Percentiles rank a stretch among this genome's conserved stretches.
Evolutionary conservation across 1,140 invertebrate genomes (phyloP).

Genomic region (Paralvinella palmiformis): DNA sequence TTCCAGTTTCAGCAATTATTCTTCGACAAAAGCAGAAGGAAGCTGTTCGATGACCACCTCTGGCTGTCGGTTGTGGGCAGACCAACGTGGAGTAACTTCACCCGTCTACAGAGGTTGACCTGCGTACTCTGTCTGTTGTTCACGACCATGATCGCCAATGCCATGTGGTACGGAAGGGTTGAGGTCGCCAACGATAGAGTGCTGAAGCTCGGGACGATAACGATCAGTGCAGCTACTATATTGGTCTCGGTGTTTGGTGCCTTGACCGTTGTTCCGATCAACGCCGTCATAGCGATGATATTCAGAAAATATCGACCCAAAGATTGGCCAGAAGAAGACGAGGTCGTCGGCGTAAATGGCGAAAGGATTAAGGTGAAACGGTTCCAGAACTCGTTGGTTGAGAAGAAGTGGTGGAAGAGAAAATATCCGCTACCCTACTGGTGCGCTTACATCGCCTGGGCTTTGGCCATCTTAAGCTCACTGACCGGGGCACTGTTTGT

Average conservation of each 20-base stretch:
- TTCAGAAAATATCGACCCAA: constrained; percentile 14
- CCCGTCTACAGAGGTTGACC: constrained; percentile 48
- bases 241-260: constrained; percentile 6
- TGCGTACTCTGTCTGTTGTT: constrained; percentile 49
- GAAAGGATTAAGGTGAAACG: too few relatives aligned
- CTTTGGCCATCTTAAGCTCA: not conserved
- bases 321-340: not conserved
- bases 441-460: constrained; percentile 17
- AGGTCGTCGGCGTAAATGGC: too few relatives aligned
- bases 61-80: constrained; percentile 52
- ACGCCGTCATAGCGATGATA: constrained; percentile 7
- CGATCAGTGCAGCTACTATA: not conserved
- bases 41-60: constrained; percentile 50
- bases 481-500: constrained; percentile 3
- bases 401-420: not conserved
- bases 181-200: not conserved
- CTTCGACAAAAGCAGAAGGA: constrained; percentile 36
- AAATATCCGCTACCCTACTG: constrained; percentile 12
- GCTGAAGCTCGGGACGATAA: constrained; percentile 10
- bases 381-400: not conserved
- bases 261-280: constrained; percentile 12
- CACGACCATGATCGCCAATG: constrained; percentile 53
- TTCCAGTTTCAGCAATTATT: constrained; percentile 48
- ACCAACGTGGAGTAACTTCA: constrained; percentile 51
- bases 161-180: constrained; percentile 50